These are phyloP conservation scores for Clitarchus hookeri DNA, from an alignment of 2,888 invertebrate genomes.

Conservation along the genomic window DNA sequence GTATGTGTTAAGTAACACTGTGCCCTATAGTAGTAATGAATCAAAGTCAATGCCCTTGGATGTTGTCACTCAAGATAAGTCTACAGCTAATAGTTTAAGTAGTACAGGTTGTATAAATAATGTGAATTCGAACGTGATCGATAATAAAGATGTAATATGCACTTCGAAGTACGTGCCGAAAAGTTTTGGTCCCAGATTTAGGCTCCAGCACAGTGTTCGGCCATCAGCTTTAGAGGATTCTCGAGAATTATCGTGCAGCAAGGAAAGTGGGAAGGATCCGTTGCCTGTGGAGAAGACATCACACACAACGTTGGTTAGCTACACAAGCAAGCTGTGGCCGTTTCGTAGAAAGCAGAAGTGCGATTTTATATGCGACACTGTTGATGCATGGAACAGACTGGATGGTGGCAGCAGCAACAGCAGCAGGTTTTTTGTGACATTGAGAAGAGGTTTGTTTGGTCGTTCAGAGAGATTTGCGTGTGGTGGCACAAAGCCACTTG, in stretches of 20 bases:
- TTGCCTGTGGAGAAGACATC: not conserved
- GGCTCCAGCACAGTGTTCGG: not conserved
- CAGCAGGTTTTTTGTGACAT: constrained; percentile 41
- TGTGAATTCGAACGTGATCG: not conserved
- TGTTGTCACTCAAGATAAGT: not conserved
- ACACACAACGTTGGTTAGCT: not conserved
- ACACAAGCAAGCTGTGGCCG: constrained; percentile 33
- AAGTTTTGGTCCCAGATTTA: not conserved
- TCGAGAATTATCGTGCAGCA: not conserved
- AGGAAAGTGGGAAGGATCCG: not conserved
- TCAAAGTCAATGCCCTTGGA: not conserved
- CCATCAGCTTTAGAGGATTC: not conserved
- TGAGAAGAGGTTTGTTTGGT: constrained; percentile 38
- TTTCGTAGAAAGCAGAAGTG: constrained; percentile 32
- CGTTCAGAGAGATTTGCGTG: constrained; percentile 30
- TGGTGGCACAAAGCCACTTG: constrained; percentile 63
- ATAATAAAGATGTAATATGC: not conserved
- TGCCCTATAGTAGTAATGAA: not conserved
- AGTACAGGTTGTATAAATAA: not conserved
- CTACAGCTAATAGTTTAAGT: not conserved
- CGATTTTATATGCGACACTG: constrained; percentile 62
- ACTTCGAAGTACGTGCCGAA: not conserved
- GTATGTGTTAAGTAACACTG: not conserved
- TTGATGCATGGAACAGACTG: constrained; percentile 62
- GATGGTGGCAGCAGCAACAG: constrained; percentile 46